Percentiles rank a stretch among this genome's conserved stretches.
Conservation (phyloP, 2,113 vertebrate species). For the Pelecanus crispus region DNA sequence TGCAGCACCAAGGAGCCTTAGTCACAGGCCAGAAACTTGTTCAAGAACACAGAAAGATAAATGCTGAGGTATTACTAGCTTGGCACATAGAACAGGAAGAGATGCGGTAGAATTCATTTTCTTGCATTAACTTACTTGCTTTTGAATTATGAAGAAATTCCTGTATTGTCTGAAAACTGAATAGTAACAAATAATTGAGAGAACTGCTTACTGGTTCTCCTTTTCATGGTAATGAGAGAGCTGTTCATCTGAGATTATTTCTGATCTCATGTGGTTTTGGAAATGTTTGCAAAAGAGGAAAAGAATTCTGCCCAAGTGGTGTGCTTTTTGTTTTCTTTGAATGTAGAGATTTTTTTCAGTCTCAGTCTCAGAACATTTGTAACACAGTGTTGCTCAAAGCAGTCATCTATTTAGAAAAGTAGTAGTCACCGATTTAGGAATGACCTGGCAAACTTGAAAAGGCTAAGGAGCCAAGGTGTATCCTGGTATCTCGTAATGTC, state of each 20-base stretch:
- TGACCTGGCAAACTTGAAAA: neutral
- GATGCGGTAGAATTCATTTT: neutral
- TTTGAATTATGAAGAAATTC: constrained; percentile 6
- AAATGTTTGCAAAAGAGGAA: neutral
- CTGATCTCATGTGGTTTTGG: neutral
- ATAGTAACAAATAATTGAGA: neutral
- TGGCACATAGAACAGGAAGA: neutral
- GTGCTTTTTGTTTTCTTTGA: neutral
- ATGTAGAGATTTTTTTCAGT: neutral
- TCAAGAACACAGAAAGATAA: neutral
- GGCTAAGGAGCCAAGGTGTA: neutral
- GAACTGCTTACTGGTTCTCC: neutral
- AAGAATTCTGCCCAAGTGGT: neutral
- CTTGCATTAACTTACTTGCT: neutral
- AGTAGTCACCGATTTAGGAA: neutral
- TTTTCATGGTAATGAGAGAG: neutral
- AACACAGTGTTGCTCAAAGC: neutral
- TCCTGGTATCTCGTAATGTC: neutral
- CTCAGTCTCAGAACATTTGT: neutral
- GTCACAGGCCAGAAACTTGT: neutral
- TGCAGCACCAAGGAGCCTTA: neutral
- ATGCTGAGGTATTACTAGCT: neutral
- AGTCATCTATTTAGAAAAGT: neutral
- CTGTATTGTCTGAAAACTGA: constrained; percentile 11
- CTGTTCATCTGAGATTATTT: neutral